phyloP scores from a whole-genome alignment of 92 coral and sea anemone species.

The Parazoanthus darwini region DNA sequence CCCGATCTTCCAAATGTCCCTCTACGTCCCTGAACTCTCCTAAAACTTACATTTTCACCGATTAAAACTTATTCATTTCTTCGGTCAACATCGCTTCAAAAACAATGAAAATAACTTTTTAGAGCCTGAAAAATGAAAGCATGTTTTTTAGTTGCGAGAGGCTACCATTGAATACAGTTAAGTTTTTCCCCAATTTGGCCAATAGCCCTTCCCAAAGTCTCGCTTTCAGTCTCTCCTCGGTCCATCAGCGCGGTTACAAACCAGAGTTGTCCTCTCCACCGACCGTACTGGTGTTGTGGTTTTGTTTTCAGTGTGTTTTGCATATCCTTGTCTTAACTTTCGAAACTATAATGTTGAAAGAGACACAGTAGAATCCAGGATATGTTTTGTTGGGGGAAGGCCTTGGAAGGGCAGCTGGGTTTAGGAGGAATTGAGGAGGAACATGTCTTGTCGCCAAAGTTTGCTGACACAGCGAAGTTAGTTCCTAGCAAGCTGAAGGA shows the following conservation, averaged over 20 bases:
- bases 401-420: conserved; percentile 80
- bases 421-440: conserved; percentile 71
- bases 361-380: not conserved
- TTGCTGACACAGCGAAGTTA: conserved; percentile 48
- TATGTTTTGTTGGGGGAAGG: conserved; percentile 89
- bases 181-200: too few species aligned
- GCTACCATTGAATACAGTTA: too few species aligned
- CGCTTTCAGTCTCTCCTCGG: too few species aligned
- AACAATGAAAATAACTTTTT: too few species aligned
- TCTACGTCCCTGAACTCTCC: too few species aligned
- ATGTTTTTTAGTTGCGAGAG: too few species aligned
- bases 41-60: too few species aligned
- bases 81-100: too few species aligned
- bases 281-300: not conserved
- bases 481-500: conserved; percentile 51
- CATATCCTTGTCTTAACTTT: not conserved
- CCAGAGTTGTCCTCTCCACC: not conserved
- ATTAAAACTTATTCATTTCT: too few species aligned
- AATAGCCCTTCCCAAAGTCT: too few species aligned
- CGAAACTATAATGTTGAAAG: not conserved
- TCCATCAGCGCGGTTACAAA: not conserved
- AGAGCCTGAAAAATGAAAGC: too few species aligned
- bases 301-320: not conserved
- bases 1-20: too few species aligned
- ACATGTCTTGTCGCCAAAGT: conserved; percentile 58